These are phyloP conservation scores for Pheosia gnoma DNA, from an alignment of 2,888 invertebrate genomes.

Conservation along the genomic window DNA sequence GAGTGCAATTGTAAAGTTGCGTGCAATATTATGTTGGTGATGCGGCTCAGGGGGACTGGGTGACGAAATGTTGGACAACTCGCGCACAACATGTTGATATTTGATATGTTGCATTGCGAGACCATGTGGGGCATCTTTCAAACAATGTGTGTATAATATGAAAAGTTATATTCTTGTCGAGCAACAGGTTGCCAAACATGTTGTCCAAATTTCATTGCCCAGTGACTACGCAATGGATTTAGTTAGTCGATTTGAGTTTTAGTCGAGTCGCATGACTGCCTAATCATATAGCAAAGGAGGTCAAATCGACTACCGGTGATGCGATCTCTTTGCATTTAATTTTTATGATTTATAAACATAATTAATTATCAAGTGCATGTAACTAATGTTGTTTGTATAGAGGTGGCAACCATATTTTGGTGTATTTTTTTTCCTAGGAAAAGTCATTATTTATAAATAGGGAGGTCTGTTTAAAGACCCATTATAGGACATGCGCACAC, in stretches of 20 bases:
- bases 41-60: conserved; percentile 11
- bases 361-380: conserved; percentile 38
- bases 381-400: conserved; percentile 45
- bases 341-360: conserved; percentile 39
- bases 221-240: not conserved
- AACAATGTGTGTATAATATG: too few species aligned
- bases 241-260: not conserved
- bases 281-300: conserved; percentile 32
- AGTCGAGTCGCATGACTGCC: conserved; percentile 17
- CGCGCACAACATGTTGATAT: not conserved
- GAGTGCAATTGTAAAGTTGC: conserved; percentile 42
- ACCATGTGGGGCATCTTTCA: too few species aligned
- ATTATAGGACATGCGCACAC: conserved; percentile 44
- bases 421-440: conserved; percentile 67
- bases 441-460: conserved; percentile 62
- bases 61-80: not conserved
- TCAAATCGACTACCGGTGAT: conserved; percentile 31
- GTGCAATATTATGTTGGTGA: conserved; percentile 32
- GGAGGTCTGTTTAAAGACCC: conserved; percentile 74
- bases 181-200: not conserved
- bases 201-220: not conserved
- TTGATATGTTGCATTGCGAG: not conserved
- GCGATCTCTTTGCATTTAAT: conserved; percentile 48
- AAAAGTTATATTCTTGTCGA: too few species aligned
- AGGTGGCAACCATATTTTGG: conserved; percentile 60